Base-by-base conservation (phyloP, 2,888 invertebrate species). In the Incurvaria masculella region DNA sequence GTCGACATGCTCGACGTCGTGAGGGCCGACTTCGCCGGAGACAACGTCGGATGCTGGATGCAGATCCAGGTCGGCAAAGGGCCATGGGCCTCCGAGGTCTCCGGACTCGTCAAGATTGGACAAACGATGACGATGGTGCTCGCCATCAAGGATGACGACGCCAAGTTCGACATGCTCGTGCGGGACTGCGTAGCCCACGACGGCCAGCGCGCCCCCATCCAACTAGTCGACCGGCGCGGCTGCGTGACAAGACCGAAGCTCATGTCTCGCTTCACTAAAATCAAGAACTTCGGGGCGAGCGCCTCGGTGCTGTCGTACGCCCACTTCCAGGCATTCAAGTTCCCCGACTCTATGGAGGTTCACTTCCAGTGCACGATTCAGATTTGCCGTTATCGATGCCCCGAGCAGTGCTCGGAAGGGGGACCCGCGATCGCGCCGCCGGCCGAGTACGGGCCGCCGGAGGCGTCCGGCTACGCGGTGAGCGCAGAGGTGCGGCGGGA, bases 11-110 rank as follows among this genome's bases (percentile, higher is more conserved):
- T 95, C 47, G 94, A 95, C 66, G 94, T 95, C 4, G 94, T 95
- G n/a, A 78, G 94, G 46, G 94, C 95, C 2, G 94, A 95, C 61
- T 96, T 96, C 57, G 94, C 94, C 49, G 95, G 95, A 1, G 95
- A 96, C 61, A 96, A 96, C 62, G 94, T 95, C 2, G 94, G 94
- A 17, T 95, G 95, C 72, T 96, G 95, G 95, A 95, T 96, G 95
- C 94, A 95, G 65, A 95, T 96, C 56, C 95, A 96, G 79, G 93
- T 94, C 3, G 94, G 94, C 39, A 94, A 93, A 65, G 94, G 94
- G 19, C 95, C 95, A 0, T 96, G 95, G 94, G 94, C 95, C 10
- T 93, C 94, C 0, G 95, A 95, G 72, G 95, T 95, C 1, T 93
- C 94, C 0, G 95, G 95, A 0, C 79, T 96, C 44, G 95, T 95